A percentile compares a stretch with the other conserved stretches of the same genome.
phyloP scores from a whole-genome alignment of 2,113 vertebrate species.

The Semnopithecus entellus region DNA sequence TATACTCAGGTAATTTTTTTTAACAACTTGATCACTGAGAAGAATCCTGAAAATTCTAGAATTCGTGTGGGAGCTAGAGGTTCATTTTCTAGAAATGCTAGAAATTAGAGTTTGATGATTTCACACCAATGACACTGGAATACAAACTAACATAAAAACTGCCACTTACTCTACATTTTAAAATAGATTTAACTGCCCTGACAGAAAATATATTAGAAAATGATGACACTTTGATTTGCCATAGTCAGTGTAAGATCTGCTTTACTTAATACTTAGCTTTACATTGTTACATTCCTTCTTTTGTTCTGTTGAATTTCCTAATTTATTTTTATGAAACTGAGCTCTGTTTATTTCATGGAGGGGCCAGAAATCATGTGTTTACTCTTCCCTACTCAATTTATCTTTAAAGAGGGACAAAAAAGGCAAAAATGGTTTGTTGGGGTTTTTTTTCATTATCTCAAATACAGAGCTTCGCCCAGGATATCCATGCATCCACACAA shows the following conservation, averaged over 20 bases:
- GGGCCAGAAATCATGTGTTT: background rate
- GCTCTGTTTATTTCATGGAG: background rate
- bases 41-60: constrained; percentile 15
- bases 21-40: background rate
- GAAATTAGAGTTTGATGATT: background rate
- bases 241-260: background rate
- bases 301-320: background rate
- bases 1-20: background rate
- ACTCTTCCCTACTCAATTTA: background rate
- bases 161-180: background rate
- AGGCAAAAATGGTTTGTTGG: background rate
- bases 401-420: background rate
- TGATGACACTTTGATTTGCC: background rate
- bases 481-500: background rate
- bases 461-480: background rate
- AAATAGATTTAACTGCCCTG: background rate
- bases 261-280: background rate
- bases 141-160: background rate
- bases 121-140: background rate
- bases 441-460: background rate
- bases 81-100: background rate
- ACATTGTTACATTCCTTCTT: background rate
- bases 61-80: background rate
- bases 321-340: background rate
- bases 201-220: background rate